Conservation (phyloP, 2,113 vertebrate genomes). For the Pseudopodoces humilis region DNA sequence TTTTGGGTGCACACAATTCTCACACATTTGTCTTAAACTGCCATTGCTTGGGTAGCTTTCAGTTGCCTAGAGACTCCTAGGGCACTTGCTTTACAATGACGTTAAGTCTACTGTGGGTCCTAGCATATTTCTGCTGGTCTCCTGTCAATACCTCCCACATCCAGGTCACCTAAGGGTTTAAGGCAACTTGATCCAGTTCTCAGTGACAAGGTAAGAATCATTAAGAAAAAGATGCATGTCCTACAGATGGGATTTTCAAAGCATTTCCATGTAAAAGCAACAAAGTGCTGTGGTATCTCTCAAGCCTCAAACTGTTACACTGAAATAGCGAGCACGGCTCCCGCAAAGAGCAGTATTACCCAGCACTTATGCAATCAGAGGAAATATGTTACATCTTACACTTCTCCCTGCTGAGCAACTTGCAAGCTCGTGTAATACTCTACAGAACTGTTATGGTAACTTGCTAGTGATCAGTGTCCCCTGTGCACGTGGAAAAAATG, state of each 20-base stretch:
- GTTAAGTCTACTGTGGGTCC: not conserved
- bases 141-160: not conserved
- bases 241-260: not conserved
- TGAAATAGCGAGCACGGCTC: not conserved
- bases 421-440: slow-evolving; percentile 36
- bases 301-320: not conserved
- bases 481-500: slow-evolving; percentile 22
- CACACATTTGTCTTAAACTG: not conserved
- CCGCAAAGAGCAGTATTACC: not conserved
- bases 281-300: not conserved
- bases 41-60: not conserved
- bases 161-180: not conserved
- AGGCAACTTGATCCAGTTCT: not conserved
- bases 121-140: not conserved
- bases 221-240: not conserved
- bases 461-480: slow-evolving; percentile 54
- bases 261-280: slow-evolving; percentile 6
- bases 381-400: slow-evolving; percentile 8
- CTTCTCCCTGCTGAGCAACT: slow-evolving; percentile 57
- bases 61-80: not conserved
- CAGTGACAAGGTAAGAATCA: not conserved
- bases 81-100: not conserved
- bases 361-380: slow-evolving; percentile 63
- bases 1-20: rapidly evolving
- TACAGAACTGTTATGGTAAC: not conserved